A percentile compares a stretch with the other conserved stretches of the same genome.
phyloP scores from a whole-genome alignment of 2,888 invertebrate species.

The Sarcophaga variegata region DNA sequence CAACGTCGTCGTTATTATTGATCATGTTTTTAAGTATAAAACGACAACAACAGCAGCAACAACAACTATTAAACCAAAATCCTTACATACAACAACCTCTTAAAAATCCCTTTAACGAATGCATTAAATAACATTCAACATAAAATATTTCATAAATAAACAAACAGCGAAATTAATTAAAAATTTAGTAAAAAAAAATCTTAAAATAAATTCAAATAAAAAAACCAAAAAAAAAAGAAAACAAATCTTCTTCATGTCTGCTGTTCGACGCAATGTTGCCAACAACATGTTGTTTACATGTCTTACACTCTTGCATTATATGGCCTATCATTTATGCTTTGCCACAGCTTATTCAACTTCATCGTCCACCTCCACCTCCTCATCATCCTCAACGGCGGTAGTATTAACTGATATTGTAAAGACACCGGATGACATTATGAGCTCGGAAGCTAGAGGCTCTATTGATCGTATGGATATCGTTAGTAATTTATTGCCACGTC shows the following conservation, averaged over 20 bases:
- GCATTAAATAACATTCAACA: slow-evolving; percentile 56
- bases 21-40: slow-evolving; percentile 65
- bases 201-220: not conserved
- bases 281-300: slow-evolving; percentile 66
- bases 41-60: slow-evolving; percentile 41
- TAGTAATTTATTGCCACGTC: slow-evolving; percentile 64
- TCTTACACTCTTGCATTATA: slow-evolving; percentile 17
- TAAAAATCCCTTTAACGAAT: slow-evolving; percentile 41
- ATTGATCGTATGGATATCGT: slow-evolving; percentile 62
- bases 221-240: slow-evolving; percentile 27
- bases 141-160: not conserved
- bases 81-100: slow-evolving; percentile 65
- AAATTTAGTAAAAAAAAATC: not conserved
- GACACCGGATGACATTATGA: slow-evolving; percentile 26
- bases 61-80: slow-evolving; percentile 63
- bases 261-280: slow-evolving; percentile 67
- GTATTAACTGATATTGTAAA: slow-evolving; percentile 30
- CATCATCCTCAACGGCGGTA: not conserved
- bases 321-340: slow-evolving; percentile 13
- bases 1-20: too few species aligned
- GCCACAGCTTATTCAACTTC: too few species aligned
- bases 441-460: slow-evolving; percentile 57
- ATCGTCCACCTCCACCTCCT: too few species aligned
- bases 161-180: not conserved
- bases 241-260: slow-evolving; percentile 42